Evolutionary conservation across 2,797 vertebrate species (phyloP), one percentile per base, ranked within the genome.

Genomic region (Bovichtus variegatus): DNA sequence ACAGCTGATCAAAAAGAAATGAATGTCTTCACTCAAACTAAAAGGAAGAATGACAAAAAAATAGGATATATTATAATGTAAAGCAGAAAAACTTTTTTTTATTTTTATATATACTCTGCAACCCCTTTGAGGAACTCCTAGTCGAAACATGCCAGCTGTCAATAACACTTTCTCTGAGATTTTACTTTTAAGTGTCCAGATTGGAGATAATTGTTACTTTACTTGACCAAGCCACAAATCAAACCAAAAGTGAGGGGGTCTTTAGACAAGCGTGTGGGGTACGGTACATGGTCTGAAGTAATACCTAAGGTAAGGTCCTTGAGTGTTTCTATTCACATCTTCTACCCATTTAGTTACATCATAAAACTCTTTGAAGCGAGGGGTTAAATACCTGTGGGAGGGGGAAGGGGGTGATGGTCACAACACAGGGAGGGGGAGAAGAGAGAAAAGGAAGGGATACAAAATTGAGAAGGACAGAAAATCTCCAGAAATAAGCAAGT

Each of bases 271-370:
- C 87, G 63, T 86, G 76, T 79, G 82, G 83, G 89, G 71, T 81
- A 88, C 54, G 84, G 81, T 92, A 96, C 76, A 83, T 78, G 87
- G 72, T 87, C 91, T 87, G 91, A 88, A 86, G 72, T 85, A 96
- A 96, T 99, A 99, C 98, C 98, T 99, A 99, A 98, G 95, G 93
- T 95, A 98, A 89, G 97, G 97, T 97, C 97, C 97, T 97, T 95
- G 95, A 96, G 97, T 97, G 97, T 99, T 99, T 99, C 95, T 99
- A 99, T 99, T 99, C 97, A 99, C 98, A 98, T 99, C 98, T 98
- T 99, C 98, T 97, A 99, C 97, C 98, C 98, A 99, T 96, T 98
- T 99, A 98, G 98, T 97, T 97, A 99, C 97, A 99, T 99, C 97
- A 99, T 97, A 99, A 98, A 96, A 97, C 95, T 98, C 96, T 98